phyloP scores from a whole-genome alignment of 2,888 invertebrate species.

The Trissolcus japonicus region DNA sequence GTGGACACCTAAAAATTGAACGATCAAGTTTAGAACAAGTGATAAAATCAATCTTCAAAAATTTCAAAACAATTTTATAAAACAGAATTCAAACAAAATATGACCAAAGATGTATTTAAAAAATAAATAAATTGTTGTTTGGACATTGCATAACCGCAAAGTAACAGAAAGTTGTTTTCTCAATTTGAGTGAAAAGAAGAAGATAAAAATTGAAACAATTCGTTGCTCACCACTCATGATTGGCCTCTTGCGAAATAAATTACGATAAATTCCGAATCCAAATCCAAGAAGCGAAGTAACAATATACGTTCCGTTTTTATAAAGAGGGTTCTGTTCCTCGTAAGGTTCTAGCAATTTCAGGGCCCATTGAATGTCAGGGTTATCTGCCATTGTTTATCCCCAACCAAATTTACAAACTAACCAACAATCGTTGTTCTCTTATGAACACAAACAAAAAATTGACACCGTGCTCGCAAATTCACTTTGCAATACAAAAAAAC shows the following conservation, averaged over 20 bases:
- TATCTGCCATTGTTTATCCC: conserved; percentile 45
- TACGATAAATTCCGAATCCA: conserved; percentile 24
- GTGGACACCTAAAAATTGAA: conserved; percentile 26
- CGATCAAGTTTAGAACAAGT: background rate
- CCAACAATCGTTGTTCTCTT: no score
- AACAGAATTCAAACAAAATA: background rate
- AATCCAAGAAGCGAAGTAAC: background rate
- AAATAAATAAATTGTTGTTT: background rate
- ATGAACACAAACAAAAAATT: no score
- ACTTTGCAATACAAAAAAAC: no score
- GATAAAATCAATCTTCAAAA: background rate
- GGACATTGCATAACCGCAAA: background rate
- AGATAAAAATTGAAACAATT: background rate
- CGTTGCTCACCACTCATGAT: background rate
- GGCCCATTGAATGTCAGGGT: conserved; percentile 68
- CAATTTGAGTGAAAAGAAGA: background rate
- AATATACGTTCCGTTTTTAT: conserved; percentile 56
- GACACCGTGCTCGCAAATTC: no score
- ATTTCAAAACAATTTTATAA: background rate
- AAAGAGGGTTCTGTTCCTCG: conserved; percentile 53
- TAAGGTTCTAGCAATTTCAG: conserved; percentile 65
- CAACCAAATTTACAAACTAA: no score
- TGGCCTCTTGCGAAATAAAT: conserved; percentile 57
- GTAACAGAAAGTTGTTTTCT: background rate
- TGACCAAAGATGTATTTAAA: background rate